Evolutionary conservation across 2,888 invertebrate genomes (phyloP), one percentile per base, ranked within the genome.

Genomic region (Drosophila greeni): DNA sequence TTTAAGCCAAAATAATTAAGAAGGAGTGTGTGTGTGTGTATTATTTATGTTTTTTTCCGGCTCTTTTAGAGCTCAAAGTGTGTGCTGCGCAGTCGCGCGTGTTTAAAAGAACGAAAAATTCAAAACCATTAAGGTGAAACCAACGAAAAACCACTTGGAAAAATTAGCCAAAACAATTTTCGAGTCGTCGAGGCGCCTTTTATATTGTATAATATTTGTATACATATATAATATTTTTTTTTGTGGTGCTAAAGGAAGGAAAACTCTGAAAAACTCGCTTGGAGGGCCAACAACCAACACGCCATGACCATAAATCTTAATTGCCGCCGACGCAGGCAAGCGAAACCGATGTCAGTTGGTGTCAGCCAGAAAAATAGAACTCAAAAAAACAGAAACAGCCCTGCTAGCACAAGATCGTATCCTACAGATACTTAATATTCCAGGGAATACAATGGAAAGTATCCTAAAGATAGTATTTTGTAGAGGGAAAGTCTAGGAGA

Each of bases 241-340:
- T 42, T 34, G 39, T 45, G 68, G 51, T 39, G 53, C 48, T 54
- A 45, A 24, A 18, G 45, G 29, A 23, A 51, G 39, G 54, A 26
- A 57, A 57, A 31, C 18, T 45, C 23, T 2, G n/a, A 49, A 18
- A 59, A 57, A 31, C 31, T 31, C 36, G 49, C 59, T 58, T 68
- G 51, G 70, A 73, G 76, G 70, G 58, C 45, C 45, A 31, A 18
- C 18, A 37, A 23, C 76, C 72, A 71, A 58, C 80, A 82, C 83
- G 80, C 79, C 78, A 80, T 82, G 77, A 72, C 73, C 79, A 80
- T 80, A 80, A 83, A 80, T 80, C 80, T 80, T 80, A 78, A 80
- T 80, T 81, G 81, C 62, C 68, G 65, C 60, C 70, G 65, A 54
- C 70, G 78, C 80, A 83, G 78, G 81, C 80, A 80, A 80, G 73